Conservation (phyloP, 2,797 vertebrate species). For the Menidia menidia region DNA sequence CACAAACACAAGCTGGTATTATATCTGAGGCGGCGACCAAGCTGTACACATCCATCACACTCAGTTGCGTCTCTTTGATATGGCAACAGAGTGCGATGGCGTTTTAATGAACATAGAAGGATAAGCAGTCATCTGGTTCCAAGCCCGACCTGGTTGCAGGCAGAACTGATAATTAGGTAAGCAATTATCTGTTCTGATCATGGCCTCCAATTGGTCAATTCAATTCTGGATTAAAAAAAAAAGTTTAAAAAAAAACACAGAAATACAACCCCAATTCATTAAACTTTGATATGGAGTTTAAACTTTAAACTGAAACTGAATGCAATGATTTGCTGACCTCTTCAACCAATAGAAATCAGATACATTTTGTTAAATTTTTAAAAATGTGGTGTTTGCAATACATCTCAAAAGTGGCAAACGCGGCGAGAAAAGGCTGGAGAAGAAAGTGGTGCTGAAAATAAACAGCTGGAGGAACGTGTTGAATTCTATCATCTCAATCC, state of each 20-base stretch:
- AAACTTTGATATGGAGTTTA: no score
- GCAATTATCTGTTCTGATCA: slow-evolving; percentile 74
- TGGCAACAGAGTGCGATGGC: slow-evolving; percentile 34
- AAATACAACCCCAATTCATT: no score
- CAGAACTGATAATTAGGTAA: slow-evolving; percentile 61
- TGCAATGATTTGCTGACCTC: no score
- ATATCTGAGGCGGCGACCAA: slow-evolving; percentile 59
- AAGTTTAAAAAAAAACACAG: not conserved
- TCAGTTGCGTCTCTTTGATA: slow-evolving; percentile 46
- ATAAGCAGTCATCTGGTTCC: slow-evolving; percentile 59
- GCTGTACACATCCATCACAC: slow-evolving; percentile 61
- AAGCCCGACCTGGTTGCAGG: slow-evolving; percentile 58
- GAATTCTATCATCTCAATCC: no score
- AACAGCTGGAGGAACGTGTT: no score
- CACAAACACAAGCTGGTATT: slow-evolving; percentile 46
- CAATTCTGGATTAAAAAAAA: slow-evolving; percentile 51
- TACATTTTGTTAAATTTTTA: no score
- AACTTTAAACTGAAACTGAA: no score
- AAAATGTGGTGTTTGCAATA: no score
- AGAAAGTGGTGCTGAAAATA: no score
- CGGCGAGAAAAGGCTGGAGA: no score
- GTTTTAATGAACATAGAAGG: slow-evolving; percentile 63
- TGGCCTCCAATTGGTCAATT: slow-evolving; percentile 57
- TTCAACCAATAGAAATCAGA: no score
- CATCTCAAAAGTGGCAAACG: no score